These are phyloP conservation scores for Hydrophis major DNA, from an alignment of 2,797 vertebrate genomes.

Conservation along the genomic window DNA sequence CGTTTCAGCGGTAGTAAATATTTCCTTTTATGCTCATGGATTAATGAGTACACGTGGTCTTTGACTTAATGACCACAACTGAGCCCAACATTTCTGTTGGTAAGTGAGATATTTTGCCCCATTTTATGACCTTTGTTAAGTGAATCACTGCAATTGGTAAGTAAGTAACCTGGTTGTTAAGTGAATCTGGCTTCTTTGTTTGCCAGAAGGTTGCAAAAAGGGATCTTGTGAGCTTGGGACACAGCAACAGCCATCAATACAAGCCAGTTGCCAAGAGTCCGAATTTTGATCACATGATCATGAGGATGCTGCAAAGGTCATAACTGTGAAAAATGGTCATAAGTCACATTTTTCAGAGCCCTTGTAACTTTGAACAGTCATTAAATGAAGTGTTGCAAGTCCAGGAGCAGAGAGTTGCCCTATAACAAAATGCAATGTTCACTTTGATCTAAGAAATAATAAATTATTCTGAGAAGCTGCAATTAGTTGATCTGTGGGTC, in stretches of 20 bases:
- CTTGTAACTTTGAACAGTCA: not conserved
- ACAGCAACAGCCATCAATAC: not conserved
- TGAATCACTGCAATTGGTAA: not conserved
- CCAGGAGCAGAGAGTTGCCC: not conserved
- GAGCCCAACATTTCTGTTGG: not conserved
- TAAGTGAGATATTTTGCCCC: not conserved
- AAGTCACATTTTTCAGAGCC: not conserved
- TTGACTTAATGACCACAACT: not conserved
- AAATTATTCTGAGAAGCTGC: not conserved
- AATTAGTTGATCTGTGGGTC: not conserved
- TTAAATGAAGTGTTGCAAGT: not conserved
- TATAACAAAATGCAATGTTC: not conserved
- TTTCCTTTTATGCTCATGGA: slow-evolving; percentile 17
- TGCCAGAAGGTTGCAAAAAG: not conserved
- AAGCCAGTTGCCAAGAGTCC: not conserved
- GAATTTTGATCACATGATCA: not conserved
- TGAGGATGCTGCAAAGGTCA: not conserved
- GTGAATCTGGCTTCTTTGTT: not conserved
- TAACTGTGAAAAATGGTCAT: not conserved
- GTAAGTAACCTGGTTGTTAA: not conserved
- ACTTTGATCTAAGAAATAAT: not conserved
- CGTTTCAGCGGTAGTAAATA: slow-evolving; percentile 24
- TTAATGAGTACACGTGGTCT: slow-evolving; percentile 20
- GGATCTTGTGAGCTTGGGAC: not conserved
- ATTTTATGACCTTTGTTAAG: not conserved